These are phyloP conservation scores for Bradynema listronoti DNA, from an alignment of 1,140 invertebrate species.

Conservation along the genomic window DNA sequence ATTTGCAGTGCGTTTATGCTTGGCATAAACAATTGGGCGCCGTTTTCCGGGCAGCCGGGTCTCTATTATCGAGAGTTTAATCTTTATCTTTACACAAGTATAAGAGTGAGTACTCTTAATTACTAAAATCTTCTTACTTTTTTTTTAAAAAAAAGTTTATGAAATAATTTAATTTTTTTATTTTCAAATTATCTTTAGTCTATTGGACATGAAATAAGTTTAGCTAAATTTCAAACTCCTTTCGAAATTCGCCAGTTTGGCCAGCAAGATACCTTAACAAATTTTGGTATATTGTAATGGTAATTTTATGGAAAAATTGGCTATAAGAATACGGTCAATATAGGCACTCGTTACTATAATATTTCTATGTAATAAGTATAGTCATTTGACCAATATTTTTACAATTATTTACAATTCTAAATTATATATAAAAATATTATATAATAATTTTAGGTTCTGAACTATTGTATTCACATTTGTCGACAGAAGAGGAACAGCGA, in stretches of 20 bases:
- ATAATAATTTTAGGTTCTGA: conserved; percentile 33
- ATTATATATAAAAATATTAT: conserved; percentile 1
- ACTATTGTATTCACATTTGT: conserved; percentile 35
- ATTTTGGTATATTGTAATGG: background rate
- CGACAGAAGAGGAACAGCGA: background rate
- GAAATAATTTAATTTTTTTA: too few species aligned
- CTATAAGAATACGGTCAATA: too few species aligned
- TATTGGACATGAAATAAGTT: too few species aligned
- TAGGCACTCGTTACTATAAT: too few species aligned
- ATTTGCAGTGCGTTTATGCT: conserved; percentile 32
- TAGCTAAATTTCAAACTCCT: too few species aligned
- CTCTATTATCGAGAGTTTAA: conserved; percentile 45
- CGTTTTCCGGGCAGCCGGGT: conserved; percentile 27
- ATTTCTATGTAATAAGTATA: too few species aligned
- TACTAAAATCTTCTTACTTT: too few species aligned
- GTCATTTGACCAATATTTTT: too few species aligned
- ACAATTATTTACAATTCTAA: background rate
- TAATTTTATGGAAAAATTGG: background rate
- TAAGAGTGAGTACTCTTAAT: conserved; percentile 39
- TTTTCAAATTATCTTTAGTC: too few species aligned
- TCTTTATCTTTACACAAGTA: conserved; percentile 34
- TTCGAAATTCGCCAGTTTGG: too few species aligned
- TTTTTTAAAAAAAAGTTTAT: too few species aligned
- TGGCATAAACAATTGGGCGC: conserved; percentile 15
- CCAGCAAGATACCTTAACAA: too few species aligned